Evolutionary conservation across 2,888 invertebrate species (phyloP).

Genomic region (Trichopoda pennipes): DNA sequence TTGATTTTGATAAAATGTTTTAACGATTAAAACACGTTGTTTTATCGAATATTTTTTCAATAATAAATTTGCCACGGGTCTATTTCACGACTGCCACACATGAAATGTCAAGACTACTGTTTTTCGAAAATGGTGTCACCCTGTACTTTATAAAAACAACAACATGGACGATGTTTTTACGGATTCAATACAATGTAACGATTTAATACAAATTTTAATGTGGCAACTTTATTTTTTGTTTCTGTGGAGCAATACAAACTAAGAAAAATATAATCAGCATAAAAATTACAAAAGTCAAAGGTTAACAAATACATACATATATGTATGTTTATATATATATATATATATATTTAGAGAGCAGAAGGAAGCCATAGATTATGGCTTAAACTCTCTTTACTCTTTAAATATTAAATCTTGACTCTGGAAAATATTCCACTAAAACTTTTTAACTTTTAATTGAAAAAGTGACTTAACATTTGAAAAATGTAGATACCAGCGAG

Average conservation of each 20-base stretch:
- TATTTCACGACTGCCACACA: too few species aligned
- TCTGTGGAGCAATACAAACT: background rate
- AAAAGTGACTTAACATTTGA: background rate
- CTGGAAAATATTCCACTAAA: background rate
- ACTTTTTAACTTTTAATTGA: background rate
- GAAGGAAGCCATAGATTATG: background rate
- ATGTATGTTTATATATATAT: background rate
- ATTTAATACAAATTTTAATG: too few species aligned
- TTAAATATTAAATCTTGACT: background rate
- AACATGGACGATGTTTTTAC: too few species aligned
- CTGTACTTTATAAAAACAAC: too few species aligned
- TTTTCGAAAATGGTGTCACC: too few species aligned
- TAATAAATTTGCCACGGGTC: too few species aligned
- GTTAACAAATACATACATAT: background rate
- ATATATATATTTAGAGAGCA: background rate
- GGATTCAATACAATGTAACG: too few species aligned
- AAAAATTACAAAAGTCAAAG: conserved; percentile 54
- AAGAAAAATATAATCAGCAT: conserved; percentile 13
- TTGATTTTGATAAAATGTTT: too few species aligned
- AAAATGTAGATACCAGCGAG: background rate
- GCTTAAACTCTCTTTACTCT: background rate
- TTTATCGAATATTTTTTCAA: too few species aligned
- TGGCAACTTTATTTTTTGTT: background rate
- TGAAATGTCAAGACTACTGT: too few species aligned
- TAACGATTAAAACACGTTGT: too few species aligned